Conservation (phyloP, 2,888 invertebrate species). For the Hermaeophaga mercurialis region DNA sequence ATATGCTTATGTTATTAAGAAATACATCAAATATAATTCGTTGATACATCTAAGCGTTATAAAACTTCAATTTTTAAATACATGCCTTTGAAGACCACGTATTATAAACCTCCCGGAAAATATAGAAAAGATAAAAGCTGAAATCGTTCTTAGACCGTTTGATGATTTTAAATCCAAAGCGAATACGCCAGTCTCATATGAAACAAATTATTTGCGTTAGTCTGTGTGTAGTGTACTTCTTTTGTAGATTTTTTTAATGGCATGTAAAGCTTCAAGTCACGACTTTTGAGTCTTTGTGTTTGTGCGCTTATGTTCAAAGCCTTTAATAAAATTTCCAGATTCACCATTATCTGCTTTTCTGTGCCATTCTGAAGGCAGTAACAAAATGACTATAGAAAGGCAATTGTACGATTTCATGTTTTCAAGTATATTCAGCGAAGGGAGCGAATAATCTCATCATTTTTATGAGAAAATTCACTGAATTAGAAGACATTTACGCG, state of each 20-base stretch:
- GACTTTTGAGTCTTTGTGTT: constrained; percentile 57
- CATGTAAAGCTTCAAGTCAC: constrained; percentile 51
- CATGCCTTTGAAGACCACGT: not conserved
- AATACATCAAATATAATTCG: too few species aligned
- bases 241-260: constrained; percentile 48
- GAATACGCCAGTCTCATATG: constrained; percentile 38
- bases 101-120: not conserved
- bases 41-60: too few species aligned
- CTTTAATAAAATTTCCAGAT: constrained; percentile 40
- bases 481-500: constrained; percentile 2
- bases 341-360: constrained; percentile 27
- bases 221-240: constrained; percentile 46
- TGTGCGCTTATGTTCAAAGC: constrained; percentile 60
- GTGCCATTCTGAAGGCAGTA: constrained; percentile 22
- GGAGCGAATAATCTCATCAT: constrained; percentile 17
- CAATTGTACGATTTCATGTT: constrained; percentile 24
- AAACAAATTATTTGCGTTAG: constrained; percentile 43
- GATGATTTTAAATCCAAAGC: constrained; percentile 35
- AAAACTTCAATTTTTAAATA: too few species aligned
- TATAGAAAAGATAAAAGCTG: not conserved
- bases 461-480: constrained; percentile 23
- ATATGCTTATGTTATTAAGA: too few species aligned
- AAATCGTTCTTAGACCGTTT: not conserved
- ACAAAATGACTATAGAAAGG: constrained; percentile 24
- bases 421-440: constrained; percentile 16